Evolutionary conservation across 2,797 vertebrate species (phyloP).

Genomic region (Remorina albescens): DNA sequence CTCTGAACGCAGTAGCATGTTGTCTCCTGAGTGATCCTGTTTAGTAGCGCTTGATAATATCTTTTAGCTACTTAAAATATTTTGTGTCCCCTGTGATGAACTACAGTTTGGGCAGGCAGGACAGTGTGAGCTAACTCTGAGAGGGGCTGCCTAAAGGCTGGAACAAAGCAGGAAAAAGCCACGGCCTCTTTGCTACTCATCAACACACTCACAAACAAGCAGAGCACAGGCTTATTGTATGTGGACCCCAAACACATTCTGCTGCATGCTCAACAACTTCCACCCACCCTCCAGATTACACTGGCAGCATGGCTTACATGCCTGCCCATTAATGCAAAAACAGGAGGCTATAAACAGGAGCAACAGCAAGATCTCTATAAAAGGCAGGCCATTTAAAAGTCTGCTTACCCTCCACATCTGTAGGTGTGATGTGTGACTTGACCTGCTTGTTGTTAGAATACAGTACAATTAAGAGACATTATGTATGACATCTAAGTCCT

Average conservation of each 20-base stretch:
- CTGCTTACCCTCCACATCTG: background rate
- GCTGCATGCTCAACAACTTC: slow-evolving; percentile 55
- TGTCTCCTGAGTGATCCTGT: slow-evolving; percentile 68
- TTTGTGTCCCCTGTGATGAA: slow-evolving; percentile 48
- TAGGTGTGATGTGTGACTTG: background rate
- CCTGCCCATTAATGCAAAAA: slow-evolving; percentile 34
- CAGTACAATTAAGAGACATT: background rate
- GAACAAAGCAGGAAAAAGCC: slow-evolving; percentile 66
- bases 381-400: background rate
- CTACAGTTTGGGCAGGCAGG: slow-evolving; percentile 44
- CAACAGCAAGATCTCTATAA: background rate
- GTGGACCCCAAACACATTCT: slow-evolving; percentile 59
- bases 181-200: slow-evolving; percentile 60
- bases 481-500: background rate
- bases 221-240: slow-evolving; percentile 72
- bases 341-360: slow-evolving; percentile 24
- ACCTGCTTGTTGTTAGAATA: background rate
- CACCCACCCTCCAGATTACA: slow-evolving; percentile 51
- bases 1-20: slow-evolving; percentile 78
- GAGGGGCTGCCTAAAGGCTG: slow-evolving; percentile 49
- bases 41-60: slow-evolving; percentile 34
- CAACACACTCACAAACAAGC: slow-evolving; percentile 64
- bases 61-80: slow-evolving; percentile 33
- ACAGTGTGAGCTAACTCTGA: slow-evolving; percentile 44
- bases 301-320: slow-evolving; percentile 44